Conservation (phyloP, 2,888 invertebrate species). For the Folsomia candida region DNA sequence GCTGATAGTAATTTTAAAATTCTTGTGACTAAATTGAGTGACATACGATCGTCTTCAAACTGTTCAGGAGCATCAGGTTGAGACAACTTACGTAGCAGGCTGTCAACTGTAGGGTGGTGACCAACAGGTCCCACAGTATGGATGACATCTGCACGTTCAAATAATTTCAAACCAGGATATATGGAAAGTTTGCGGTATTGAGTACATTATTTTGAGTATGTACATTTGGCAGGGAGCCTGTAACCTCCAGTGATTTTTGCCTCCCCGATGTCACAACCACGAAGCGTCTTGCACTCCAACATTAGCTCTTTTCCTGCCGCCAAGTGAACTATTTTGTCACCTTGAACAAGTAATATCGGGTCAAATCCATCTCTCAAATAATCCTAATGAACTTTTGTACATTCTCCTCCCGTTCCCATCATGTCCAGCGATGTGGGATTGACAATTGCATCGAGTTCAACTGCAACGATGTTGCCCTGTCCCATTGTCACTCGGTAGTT, state of each 20-base stretch:
- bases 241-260: slow-evolving; percentile 82
- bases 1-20: too few species aligned
- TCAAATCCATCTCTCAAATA: too few species aligned
- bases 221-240: slow-evolving; percentile 77
- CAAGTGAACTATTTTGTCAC: slow-evolving; percentile 84
- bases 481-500: slow-evolving; percentile 54
- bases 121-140: slow-evolving; percentile 86
- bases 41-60: slow-evolving; percentile 65
- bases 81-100: slow-evolving; percentile 72
- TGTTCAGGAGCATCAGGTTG: slow-evolving; percentile 59
- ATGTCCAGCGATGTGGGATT: slow-evolving; percentile 81
- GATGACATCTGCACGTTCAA: slow-evolving; percentile 61
- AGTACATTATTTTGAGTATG: slow-evolving; percentile 54
- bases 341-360: slow-evolving; percentile 57
- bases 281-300: slow-evolving; percentile 69
- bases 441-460: slow-evolving; percentile 83
- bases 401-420: slow-evolving; percentile 71
- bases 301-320: slow-evolving; percentile 68
- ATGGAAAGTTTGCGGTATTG: not conserved
- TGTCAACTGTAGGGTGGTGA: slow-evolving; percentile 62
- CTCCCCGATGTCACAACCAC: slow-evolving; percentile 76
- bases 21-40: too few species aligned
- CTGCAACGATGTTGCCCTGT: slow-evolving; percentile 75
- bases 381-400: too few species aligned
- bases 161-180: not conserved